Evolutionary conservation across 2,113 vertebrate species (phyloP).

Genomic region (Electrona antarctica): DNA sequence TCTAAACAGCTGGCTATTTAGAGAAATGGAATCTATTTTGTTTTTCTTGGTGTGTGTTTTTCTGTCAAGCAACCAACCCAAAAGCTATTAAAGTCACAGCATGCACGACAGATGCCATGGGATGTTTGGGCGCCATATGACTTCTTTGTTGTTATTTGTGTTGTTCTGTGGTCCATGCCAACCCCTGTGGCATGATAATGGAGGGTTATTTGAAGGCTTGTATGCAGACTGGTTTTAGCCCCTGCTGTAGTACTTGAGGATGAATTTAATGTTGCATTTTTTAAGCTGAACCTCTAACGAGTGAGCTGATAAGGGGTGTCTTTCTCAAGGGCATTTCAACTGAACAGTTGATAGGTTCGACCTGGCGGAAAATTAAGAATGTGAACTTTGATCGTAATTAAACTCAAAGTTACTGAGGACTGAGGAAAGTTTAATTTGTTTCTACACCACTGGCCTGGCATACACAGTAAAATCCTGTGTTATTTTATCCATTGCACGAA

Average conservation of each 20-base stretch:
- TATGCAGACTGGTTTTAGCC: not conserved
- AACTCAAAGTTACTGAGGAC: not conserved
- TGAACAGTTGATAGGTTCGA: too few species aligned
- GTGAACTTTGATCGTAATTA: too few species aligned
- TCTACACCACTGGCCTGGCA: not conserved
- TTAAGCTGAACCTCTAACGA: too few species aligned
- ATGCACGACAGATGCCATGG: slow-evolving; percentile 42
- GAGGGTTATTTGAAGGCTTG: slow-evolving; percentile 30
- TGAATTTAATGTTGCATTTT: too few species aligned
- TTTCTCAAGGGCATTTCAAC: too few species aligned
- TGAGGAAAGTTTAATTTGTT: slow-evolving; percentile 7
- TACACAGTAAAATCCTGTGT: not conserved
- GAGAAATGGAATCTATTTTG: slow-evolving; percentile 41
- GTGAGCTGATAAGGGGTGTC: too few species aligned
- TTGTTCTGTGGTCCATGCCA: slow-evolving; percentile 41
- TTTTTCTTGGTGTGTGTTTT: slow-evolving; percentile 27
- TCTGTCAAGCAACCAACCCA: slow-evolving; percentile 10
- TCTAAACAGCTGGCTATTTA: slow-evolving; percentile 59
- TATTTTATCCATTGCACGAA: too few species aligned
- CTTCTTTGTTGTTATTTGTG: slow-evolving; percentile 56
- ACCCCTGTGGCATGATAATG: slow-evolving; percentile 41
- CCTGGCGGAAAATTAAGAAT: too few species aligned
- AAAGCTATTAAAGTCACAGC: slow-evolving; percentile 59
- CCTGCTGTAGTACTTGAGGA: not conserved
- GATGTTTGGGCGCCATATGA: slow-evolving; percentile 50